Percentiles rank a stretch among this genome's conserved stretches.
phyloP scores from a whole-genome alignment of 2,888 invertebrate genomes.

The Odontocerum albicorne region DNA sequence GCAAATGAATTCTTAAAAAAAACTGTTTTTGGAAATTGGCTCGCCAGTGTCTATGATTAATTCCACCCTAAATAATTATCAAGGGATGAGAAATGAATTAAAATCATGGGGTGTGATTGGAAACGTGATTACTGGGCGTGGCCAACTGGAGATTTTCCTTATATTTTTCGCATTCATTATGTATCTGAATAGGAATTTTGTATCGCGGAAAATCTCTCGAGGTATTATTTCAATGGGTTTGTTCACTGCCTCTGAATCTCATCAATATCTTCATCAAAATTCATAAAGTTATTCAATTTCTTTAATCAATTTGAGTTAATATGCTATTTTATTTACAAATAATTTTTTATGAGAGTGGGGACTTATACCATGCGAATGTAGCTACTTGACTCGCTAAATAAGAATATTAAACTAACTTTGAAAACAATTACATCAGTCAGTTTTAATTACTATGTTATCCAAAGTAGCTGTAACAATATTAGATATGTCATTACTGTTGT shows the following conservation, averaged over 20 bases:
- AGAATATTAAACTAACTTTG: too few species aligned
- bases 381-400: too few species aligned
- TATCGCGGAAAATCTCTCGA: constrained; percentile 10
- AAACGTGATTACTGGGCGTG: constrained; percentile 32
- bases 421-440: too few species aligned
- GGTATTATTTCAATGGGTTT: constrained; percentile 17
- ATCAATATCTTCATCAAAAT: constrained; percentile 25
- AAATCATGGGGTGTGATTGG: constrained; percentile 34
- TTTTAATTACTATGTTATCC: too few species aligned
- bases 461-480: too few species aligned
- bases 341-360: too few species aligned
- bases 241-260: constrained; percentile 3
- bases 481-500: too few species aligned
- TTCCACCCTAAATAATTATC: constrained; percentile 15
- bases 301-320: too few species aligned
- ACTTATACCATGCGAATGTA: too few species aligned
- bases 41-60: constrained; percentile 5
- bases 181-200: constrained; percentile 13
- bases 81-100: constrained; percentile 33
- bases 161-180: constrained; percentile 19
- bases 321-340: too few species aligned
- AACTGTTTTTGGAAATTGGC: constrained; percentile 27
- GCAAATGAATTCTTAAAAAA: constrained; percentile 16
- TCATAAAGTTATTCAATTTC: too few species aligned
- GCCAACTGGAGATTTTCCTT: constrained; percentile 9